A percentile compares a stretch with the other conserved stretches of the same genome.
Conservation (phyloP, 2,797 vertebrate genomes). For the Pygocentrus nattereri region DNA sequence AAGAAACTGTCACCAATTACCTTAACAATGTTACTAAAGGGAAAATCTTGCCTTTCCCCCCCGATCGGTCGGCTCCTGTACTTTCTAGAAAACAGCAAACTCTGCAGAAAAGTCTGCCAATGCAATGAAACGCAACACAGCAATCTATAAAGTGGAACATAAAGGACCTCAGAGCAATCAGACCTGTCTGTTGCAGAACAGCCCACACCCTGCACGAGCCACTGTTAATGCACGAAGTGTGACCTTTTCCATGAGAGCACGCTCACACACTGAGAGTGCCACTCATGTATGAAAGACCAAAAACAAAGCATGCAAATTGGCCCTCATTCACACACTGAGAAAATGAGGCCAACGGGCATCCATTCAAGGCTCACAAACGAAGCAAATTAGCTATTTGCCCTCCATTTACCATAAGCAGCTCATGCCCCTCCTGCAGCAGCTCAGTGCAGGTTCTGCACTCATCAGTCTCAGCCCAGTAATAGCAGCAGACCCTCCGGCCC, state of each 20-base stretch:
- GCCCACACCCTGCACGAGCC: constrained; percentile 32
- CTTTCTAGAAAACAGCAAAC: background rate
- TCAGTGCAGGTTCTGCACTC: constrained; percentile 11
- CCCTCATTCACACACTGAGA: constrained; percentile 30
- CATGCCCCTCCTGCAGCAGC: constrained; percentile 18
- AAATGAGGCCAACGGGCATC: constrained; percentile 47
- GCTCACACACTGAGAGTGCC: constrained; percentile 34
- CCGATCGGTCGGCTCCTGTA: background rate
- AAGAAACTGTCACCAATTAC: constrained; percentile 18
- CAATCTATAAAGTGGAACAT: constrained; percentile 1
- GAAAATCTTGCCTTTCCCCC: background rate
- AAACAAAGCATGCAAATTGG: constrained; percentile 60
- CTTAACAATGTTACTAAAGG: background rate
- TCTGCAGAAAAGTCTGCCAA: background rate
- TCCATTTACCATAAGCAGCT: constrained; percentile 10
- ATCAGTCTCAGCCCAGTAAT: background rate
- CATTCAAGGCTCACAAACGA: constrained; percentile 49
- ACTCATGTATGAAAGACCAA: constrained; percentile 13
- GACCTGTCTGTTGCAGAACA: constrained; percentile 20
- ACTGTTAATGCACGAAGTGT: constrained; percentile 46
- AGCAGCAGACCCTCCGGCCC: background rate
- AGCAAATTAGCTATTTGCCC: constrained; percentile 56
- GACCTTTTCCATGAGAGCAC: constrained; percentile 56
- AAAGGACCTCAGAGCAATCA: constrained; percentile 37
- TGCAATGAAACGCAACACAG: background rate